These are phyloP conservation scores for Deroplatys truncata DNA, from an alignment of 2,888 invertebrate species.

Conservation along the genomic window DNA sequence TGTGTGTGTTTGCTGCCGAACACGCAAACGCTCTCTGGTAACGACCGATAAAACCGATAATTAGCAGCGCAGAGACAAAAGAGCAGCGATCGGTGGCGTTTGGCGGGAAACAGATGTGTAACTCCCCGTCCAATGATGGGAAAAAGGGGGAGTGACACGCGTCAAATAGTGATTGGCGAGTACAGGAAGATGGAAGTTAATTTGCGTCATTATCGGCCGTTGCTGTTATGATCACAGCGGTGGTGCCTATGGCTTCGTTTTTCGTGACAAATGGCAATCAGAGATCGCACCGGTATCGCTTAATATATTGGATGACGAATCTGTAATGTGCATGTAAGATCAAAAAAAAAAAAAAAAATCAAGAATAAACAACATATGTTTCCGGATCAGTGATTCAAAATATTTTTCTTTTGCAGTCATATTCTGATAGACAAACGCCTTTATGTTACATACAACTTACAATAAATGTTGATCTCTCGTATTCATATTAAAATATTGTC, in stretches of 20 bases:
- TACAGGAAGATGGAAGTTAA: background rate
- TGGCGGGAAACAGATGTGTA: slow-evolving; percentile 12
- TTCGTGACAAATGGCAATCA: background rate
- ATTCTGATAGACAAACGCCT: too few relatives aligned
- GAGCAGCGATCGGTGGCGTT: background rate
- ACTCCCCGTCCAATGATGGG: slow-evolving; percentile 1
- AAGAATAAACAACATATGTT: too few relatives aligned
- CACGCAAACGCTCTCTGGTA: background rate
- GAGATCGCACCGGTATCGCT: background rate
- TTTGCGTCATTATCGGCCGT: background rate
- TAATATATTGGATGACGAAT: background rate
- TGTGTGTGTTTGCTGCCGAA: background rate
- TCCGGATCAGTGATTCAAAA: too few relatives aligned
- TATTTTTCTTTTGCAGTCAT: too few relatives aligned
- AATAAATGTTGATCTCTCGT: too few relatives aligned
- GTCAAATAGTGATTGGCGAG: background rate
- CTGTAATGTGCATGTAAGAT: background rate
- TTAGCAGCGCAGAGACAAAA: background rate
- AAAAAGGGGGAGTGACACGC: background rate
- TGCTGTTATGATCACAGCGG: background rate
- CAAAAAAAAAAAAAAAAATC: background rate
- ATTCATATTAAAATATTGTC: too few relatives aligned
- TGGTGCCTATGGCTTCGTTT: background rate
- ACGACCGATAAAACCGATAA: background rate
- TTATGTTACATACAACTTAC: too few relatives aligned